Conservation (phyloP, 2,113 vertebrate species). For the Rhizomys pruinosus region DNA sequence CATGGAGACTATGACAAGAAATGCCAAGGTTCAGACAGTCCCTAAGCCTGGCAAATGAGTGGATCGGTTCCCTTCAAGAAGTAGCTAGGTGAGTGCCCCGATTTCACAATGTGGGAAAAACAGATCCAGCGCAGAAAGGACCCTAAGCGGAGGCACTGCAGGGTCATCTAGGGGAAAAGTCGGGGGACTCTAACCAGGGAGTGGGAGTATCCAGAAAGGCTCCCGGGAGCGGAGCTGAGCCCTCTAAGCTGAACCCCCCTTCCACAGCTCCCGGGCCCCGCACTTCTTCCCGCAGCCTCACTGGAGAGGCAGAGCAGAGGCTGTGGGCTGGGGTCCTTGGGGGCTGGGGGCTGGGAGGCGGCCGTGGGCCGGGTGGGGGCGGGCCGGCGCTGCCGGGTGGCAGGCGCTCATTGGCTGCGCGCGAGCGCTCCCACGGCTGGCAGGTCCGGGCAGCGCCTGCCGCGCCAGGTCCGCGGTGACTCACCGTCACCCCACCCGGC, state of each 20-base stretch:
- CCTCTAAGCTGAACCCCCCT: too few relatives aligned
- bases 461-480: not conserved
- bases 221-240: not conserved
- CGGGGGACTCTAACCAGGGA: not conserved
- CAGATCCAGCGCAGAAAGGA: not conserved
- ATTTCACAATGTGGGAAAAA: not conserved
- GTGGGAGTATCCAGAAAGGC: not conserved
- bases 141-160: not conserved
- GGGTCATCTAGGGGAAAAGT: not conserved
- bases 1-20: not conserved
- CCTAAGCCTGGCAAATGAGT: not conserved
- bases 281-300: not conserved
- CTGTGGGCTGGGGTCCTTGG: not conserved
- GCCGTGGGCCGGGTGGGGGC: not conserved
- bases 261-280: not conserved
- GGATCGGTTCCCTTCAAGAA: not conserved
- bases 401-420: conserved; percentile 70
- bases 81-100: not conserved
- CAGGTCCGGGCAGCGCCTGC: conserved; percentile 39
- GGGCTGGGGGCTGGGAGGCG: not conserved
- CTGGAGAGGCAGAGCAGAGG: rapidly evolving
- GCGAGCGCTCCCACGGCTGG: conserved; percentile 70
- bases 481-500: conserved; percentile 54
- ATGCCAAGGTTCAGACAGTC: too few relatives aligned
- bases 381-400: conserved; percentile 47